Evolutionary conservation across 2,113 vertebrate species (phyloP).

Genomic region (Spilogale gracilis): DNA sequence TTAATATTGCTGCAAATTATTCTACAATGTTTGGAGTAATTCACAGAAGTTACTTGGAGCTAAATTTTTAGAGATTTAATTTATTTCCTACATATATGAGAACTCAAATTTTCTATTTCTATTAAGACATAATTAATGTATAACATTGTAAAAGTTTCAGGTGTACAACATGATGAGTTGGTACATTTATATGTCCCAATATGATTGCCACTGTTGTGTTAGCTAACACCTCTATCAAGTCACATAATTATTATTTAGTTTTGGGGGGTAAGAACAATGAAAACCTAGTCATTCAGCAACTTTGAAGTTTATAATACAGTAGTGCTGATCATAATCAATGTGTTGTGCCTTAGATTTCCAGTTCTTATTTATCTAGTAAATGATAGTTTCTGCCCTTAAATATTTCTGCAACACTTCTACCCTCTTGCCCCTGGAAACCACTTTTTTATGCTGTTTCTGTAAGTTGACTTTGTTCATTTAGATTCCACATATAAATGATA

Average conservation of each 20-base stretch:
- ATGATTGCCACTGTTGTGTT: neutral
- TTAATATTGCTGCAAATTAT: neutral
- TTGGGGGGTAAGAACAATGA: neutral
- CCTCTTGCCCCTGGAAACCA: neutral
- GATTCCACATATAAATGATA: neutral
- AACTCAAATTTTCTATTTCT: neutral
- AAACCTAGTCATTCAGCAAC: neutral
- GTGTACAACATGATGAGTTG: neutral
- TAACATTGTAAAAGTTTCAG: neutral
- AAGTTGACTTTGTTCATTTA: neutral
- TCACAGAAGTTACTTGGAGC: neutral
- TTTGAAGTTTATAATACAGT: neutral
- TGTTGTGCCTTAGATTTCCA: neutral
- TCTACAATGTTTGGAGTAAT: neutral
- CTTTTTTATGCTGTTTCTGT: neutral
- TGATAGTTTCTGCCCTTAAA: neutral
- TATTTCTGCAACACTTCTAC: neutral
- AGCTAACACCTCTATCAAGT: neutral
- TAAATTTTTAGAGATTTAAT: neutral
- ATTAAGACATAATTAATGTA: neutral
- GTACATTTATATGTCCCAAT: neutral
- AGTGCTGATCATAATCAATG: neutral
- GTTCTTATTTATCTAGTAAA: neutral
- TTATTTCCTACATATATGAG: neutral
- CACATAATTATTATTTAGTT: neutral